Evolutionary conservation across 2,113 vertebrate species (phyloP), one percentile per base, ranked within the genome.

Genomic region (Cavia porcellus): DNA sequence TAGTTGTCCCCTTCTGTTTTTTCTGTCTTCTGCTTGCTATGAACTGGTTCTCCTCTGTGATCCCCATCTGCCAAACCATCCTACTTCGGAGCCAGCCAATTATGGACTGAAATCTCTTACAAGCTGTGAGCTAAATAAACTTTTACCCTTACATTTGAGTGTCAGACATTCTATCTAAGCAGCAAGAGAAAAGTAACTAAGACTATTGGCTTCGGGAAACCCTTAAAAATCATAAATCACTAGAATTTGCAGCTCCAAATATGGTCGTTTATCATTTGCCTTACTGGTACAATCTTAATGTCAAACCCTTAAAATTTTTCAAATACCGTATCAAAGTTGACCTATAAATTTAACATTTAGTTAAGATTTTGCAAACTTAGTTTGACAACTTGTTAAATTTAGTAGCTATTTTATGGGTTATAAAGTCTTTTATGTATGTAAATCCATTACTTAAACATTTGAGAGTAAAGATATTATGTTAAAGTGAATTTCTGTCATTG

Each of bases 341-440:
- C 25, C 9, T 50, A 25, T 86, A 64, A 91, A 83, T 93, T 92
- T 86, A 91, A 95, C 2, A 45, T 96, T 94, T 57, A 81, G 64
- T 64, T 79, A 82, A 93, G 64, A 97, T 30, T 92, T 86, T 85
- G 77, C 57, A 94, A 97, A 94, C 30, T 19, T 7, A 52, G 32
- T 93, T 95, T 94, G 5, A 96, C 94, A 57, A 61, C 45, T 94
- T 35, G 12, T 22, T 97, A n/a, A 96, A 77, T 35, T 93, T 80
- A 86, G 13, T 55, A 95, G 22, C 70, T 89, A 70, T 85, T 96
- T 57, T 85, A 79, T 88, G 28, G 79, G 50, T 82, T 92, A 92
- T 85, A 64, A n/a, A n/a, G 68, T 96, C 77, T 52, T 92, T 80
- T 79, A 88, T 84, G 4, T 57, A 95, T 90, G 15, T 89, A 94